Evolutionary conservation across 1,140 invertebrate species (phyloP), one percentile per base, ranked within the genome.

Genomic region (Eupeodes corollae): DNA sequence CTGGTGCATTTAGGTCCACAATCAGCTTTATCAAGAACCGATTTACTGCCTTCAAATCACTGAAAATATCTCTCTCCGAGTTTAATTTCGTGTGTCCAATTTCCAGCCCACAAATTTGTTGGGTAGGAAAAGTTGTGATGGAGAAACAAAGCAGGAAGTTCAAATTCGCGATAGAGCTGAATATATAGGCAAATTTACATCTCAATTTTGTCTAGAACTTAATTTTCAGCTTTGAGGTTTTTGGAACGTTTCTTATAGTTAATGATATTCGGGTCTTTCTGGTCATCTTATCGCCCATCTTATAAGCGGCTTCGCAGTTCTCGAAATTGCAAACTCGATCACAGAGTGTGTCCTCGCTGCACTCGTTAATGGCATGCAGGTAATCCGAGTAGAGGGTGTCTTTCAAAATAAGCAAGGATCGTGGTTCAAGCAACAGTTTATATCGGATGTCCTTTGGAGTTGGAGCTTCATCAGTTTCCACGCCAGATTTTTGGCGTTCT

Each of bases 231-330:
- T 88, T 91, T 55, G 79, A 77, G 43, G 86, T 85, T 75, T 91
- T 93, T 46, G 90, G 89, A 9, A 96, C 91, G 78, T 92, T 82
- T 65, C 93, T 78, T 50, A 98, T 94, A 34, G 94, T 98, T 31
- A 98, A 70, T 6, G 93, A 98, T 51, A 97, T 71, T 62, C 93
- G 78, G 13, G 80, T 87, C 1, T 72, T 68, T 44, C 92, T 75
- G 43, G 72, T 56, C 26, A 92, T 53, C 44, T 64, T 69, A 50
- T 77, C 64, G 37, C 74, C 76, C 42, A 75, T 67, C 15, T 57
- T 59, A 67, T 78, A 82, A 42, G 65, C 69, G 39, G 58, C 53
- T 46, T 70, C 73, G 63, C 79, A 84, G 52, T 76, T 64, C 49
- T 75, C 53, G 50, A 86, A 70, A 70, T 95, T 96, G 33, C 69